Evolutionary conservation across 2,797 vertebrate species (phyloP).

Genomic region (Nyctalus aviator): DNA sequence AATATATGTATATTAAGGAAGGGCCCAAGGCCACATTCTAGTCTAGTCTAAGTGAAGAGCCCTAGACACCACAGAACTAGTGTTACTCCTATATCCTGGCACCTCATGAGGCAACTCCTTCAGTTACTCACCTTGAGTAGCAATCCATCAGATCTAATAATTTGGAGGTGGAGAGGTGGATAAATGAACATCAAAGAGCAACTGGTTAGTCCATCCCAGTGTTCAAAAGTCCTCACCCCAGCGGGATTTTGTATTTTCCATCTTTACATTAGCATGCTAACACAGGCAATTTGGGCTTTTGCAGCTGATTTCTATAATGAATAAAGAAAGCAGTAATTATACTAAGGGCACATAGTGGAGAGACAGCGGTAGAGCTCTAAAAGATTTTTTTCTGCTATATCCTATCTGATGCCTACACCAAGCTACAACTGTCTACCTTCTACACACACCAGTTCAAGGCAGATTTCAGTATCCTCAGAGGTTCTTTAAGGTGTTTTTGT

Average conservation of each 20-base stretch:
- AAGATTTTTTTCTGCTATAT: neutral
- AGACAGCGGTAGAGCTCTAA: neutral
- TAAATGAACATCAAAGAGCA: neutral
- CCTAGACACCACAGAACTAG: neutral
- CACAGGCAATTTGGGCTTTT: slow-evolving; percentile 3
- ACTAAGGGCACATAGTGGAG: neutral
- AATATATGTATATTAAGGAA: neutral
- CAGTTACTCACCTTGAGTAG: neutral
- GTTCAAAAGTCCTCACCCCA: neutral
- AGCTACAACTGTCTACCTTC: neutral
- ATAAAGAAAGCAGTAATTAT: neutral
- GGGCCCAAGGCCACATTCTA: neutral
- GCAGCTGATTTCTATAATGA: neutral
- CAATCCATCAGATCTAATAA: neutral
- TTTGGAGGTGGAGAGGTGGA: neutral
- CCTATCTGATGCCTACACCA: neutral
- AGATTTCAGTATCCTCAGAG: neutral
- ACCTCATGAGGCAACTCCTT: neutral
- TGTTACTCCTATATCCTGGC: neutral
- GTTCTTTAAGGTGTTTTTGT: neutral
- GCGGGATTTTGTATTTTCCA: neutral
- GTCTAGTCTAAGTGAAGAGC: neutral
- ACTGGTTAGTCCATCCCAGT: neutral
- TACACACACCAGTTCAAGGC: neutral
- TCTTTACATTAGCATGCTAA: neutral